phyloP scores from a whole-genome alignment of 2,888 invertebrate genomes.

The Tipula vernalis region DNA sequence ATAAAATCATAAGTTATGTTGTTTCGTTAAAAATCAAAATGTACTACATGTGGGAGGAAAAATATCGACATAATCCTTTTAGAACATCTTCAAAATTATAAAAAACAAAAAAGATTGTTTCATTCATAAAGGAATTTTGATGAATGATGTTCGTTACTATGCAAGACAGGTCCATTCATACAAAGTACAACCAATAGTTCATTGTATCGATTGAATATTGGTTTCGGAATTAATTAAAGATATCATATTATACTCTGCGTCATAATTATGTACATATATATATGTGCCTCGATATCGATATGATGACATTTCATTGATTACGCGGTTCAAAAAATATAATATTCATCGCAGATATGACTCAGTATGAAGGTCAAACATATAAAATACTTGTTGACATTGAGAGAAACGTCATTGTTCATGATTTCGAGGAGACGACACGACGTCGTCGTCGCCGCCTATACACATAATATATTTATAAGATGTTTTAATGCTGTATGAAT shows the following conservation, averaged over 20 bases:
- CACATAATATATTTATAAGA: background rate
- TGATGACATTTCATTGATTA: background rate
- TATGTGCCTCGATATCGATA: background rate
- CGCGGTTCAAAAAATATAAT: background rate
- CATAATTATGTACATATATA: background rate
- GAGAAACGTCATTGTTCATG: background rate
- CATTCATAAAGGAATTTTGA: background rate
- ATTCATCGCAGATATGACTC: background rate
- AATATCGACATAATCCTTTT: background rate
- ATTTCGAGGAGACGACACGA: background rate
- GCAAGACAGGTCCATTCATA: background rate
- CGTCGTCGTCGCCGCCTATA: background rate
- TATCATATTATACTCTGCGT: background rate
- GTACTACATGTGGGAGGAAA: background rate
- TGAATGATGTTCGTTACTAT: background rate
- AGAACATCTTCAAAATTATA: background rate
- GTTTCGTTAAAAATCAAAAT: background rate
- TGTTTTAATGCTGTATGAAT: background rate
- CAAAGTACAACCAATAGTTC: background rate
- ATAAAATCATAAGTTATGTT: background rate
- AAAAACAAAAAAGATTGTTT: background rate
- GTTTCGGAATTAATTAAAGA: background rate
- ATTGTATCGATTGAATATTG: background rate
- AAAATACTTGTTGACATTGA: background rate
- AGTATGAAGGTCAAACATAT: background rate